Evolutionary conservation across 2,797 vertebrate genomes (phyloP).

Genomic region (Eurystomus glaucurus): DNA sequence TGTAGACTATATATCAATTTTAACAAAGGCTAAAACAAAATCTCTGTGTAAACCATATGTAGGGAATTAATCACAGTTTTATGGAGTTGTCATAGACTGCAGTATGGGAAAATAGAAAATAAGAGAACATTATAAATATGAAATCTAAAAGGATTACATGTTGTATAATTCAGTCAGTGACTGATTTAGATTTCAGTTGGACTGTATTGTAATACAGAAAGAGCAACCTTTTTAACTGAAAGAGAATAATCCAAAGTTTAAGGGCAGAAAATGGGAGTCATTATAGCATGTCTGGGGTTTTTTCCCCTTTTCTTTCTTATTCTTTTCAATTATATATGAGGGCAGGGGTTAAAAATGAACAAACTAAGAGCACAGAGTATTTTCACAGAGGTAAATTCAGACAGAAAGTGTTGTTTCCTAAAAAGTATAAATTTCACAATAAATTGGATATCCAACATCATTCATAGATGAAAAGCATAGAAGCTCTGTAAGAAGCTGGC

Average conservation of each 20-base stretch:
- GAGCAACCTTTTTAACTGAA: neutral
- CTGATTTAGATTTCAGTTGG: neutral
- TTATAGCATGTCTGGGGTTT: neutral
- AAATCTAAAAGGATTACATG: neutral
- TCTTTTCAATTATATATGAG: neutral
- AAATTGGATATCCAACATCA: neutral
- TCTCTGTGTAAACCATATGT: neutral
- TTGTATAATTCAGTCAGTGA: neutral
- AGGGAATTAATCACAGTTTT: conserved; percentile 7
- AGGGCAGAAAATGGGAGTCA: neutral
- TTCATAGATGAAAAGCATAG: neutral
- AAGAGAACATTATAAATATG: neutral
- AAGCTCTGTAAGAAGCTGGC: neutral
- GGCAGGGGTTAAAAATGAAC: neutral
- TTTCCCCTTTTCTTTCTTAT: neutral
- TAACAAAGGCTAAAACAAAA: conserved; percentile 14
- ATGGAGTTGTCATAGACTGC: neutral
- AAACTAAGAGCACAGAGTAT: neutral
- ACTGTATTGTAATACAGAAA: neutral
- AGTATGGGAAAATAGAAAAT: neutral
- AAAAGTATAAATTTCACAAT: neutral
- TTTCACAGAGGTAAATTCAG: neutral
- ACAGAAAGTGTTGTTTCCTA: neutral
- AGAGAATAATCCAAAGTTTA: neutral
- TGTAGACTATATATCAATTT: neutral